phyloP scores from a whole-genome alignment of 1,140 invertebrate species.

The Chlorops oryzae region DNA sequence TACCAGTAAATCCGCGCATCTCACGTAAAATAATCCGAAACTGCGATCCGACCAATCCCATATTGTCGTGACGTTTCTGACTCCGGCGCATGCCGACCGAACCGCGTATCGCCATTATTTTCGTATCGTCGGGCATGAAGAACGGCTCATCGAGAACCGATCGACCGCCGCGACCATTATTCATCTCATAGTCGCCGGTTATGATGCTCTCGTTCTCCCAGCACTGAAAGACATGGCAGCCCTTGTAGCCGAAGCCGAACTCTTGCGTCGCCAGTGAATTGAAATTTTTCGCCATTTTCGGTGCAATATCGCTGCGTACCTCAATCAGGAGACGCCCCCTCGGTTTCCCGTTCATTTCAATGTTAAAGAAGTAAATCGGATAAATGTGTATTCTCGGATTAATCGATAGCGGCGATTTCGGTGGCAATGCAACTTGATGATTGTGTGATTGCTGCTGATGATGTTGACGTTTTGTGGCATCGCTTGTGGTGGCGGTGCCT shows the following conservation, averaged over 20 bases:
- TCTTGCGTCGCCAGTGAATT: slow-evolving; percentile 72
- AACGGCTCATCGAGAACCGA: slow-evolving; percentile 70
- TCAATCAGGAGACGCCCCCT: slow-evolving; percentile 75
- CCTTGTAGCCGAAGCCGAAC: slow-evolving; percentile 69
- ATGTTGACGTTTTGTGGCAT: slow-evolving; percentile 1
- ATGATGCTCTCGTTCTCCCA: slow-evolving; percentile 77
- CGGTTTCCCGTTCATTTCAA: slow-evolving; percentile 65
- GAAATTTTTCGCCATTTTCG: slow-evolving; percentile 89
- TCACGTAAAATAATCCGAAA: slow-evolving; percentile 75
- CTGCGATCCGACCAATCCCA: slow-evolving; percentile 76
- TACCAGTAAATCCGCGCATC: slow-evolving; percentile 75
- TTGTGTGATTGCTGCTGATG: slow-evolving; percentile 13
- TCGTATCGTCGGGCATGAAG: slow-evolving; percentile 77
- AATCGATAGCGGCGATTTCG: slow-evolving; percentile 36
- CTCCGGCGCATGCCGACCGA: slow-evolving; percentile 77
- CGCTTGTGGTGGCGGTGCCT: slow-evolving; percentile 5
- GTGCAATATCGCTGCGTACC: slow-evolving; percentile 75
- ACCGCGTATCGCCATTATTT: slow-evolving; percentile 66
- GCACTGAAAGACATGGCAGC: slow-evolving; percentile 73
- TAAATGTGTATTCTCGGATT: slow-evolving; percentile 53
- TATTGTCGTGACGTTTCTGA: slow-evolving; percentile 71
- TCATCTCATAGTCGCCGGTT: slow-evolving; percentile 73
- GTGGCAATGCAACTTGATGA: slow-evolving; percentile 1
- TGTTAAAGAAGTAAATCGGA: slow-evolving; percentile 69
- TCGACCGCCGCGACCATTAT: slow-evolving; percentile 72